Evolutionary conservation across 1,140 invertebrate genomes (phyloP).

Genomic region (Drosophila arizonae): DNA sequence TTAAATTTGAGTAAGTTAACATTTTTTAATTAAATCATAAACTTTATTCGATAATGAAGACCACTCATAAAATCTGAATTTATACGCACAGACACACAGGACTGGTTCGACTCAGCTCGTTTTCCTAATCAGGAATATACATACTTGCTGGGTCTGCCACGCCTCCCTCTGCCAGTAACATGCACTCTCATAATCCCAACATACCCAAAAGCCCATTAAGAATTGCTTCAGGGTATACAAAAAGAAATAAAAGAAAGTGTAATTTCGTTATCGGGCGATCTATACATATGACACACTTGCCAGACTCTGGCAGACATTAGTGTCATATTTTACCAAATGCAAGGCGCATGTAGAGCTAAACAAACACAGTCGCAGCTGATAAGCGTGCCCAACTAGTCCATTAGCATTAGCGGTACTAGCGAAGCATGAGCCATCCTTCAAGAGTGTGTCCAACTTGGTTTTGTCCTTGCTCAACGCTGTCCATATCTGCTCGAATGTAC

Average conservation of each 20-base stretch:
- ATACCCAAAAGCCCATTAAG: too few species aligned
- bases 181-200: too few species aligned
- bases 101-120: too few species aligned
- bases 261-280: conserved; percentile 30
- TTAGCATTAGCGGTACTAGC: conserved; percentile 39
- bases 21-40: too few species aligned
- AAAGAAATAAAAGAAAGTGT: not conserved
- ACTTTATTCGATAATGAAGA: too few species aligned
- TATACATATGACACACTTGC: conserved; percentile 4
- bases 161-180: too few species aligned
- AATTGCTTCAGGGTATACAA: not conserved
- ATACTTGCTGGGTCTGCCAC: too few species aligned
- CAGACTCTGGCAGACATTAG: not conserved
- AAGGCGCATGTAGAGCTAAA: conserved; percentile 28
- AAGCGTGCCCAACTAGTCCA: conserved; percentile 37
- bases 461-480: conserved; percentile 32
- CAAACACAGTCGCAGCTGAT: conserved; percentile 49
- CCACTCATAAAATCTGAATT: too few species aligned
- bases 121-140: too few species aligned
- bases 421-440: conserved; percentile 22
- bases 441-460: conserved; percentile 7
- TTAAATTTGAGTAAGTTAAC: too few species aligned
- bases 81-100: too few species aligned
- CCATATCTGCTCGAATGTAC: not conserved
- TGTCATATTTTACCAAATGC: conserved; percentile 33